Base-by-base conservation (phyloP, 2,888 invertebrate species). In the Diachrysia chrysitis region DNA sequence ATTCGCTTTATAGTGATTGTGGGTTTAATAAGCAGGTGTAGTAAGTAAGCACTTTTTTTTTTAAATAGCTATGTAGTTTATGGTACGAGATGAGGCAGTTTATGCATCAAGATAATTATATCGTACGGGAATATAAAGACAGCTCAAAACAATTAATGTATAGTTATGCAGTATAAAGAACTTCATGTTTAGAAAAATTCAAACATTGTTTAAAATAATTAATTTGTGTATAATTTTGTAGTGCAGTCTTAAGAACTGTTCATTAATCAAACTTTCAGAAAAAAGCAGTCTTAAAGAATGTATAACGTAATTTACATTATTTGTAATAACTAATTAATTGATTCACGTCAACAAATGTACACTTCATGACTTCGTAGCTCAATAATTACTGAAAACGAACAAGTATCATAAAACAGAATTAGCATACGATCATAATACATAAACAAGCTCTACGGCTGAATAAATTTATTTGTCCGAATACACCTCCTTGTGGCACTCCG, bases 401-500 rank as follows among this genome's bases (percentile, higher is more conserved):
- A 48, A 77, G 73, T 23, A 56, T 46, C 19, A 53, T 65, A 61
- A 55, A 19, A 65, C 37, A 56, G 69, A 78, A 79, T 69, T 71
- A 81, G 65, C 58, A 62, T 60, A 69, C 69, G 46, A 69, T 66
- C 29, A 59, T 55, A 32, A 7, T 21, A 58, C 46, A 58, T 59
- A 63, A 72, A 72, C 63, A 72, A 58, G 63, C 16, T 21, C 12
- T 61, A 60, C 58, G 66, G 37, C 51, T 58, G 67, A 66, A 79
- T 75, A 75, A 51, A 65, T 64, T 58, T 58, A 55, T 62, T 63
- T 46, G 66, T 21, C 71, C 66, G 7, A 72, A 58, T 48, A 81
- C 54, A 63, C 32, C 59, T 64, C 75, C 79, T 79, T 76, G 82
- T 51, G 65, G 71, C 69, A 83, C 71, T 67, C 78, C 73, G 56